Evolutionary conservation across 2,888 invertebrate genomes (phyloP), one percentile per base, ranked within the genome.

Genomic region (Trisateles emortualis): DNA sequence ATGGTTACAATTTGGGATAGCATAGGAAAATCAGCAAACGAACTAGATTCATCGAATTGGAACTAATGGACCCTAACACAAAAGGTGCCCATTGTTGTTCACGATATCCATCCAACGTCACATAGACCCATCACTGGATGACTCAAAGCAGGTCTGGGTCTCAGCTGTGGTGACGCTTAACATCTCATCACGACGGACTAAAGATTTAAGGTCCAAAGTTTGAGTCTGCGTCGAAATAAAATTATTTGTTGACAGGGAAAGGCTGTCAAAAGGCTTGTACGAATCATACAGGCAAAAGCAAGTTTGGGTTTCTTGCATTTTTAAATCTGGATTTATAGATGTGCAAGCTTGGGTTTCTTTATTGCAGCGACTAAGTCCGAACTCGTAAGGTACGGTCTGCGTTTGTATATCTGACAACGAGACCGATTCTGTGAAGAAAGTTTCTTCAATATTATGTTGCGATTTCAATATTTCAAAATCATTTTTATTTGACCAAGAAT

Each of bases 281-380:
- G 86, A 83, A 0, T 89, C 88, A 13, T 77, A 83, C 0, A 81
- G 59, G 48, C 91, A 91, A 1, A 81, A 59, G 16, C 91, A 92
- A 0, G 92, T 92, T 9, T 92, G 92, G 0, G 92, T 91, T 10
- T 90, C 90, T 32, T 92, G 91, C 0, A 90, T 86, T 32, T 84
- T 89, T 10, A 86, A 64, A 58, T 90, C 88, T 0, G 87, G 84
- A 0, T 84, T 82, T 6, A 85, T 82, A 0, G 84, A 85, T 0
- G 84, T 68, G 8, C 51, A 54, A 0, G 43, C 57, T 4, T 71
- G 72, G 0, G 90, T 92, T 13, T 88, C 85, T 22, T 90, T 92
- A 17, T 90, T 73, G 0, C 81, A 86, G 0, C 83, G 68, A 30
- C 81, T 85, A 4, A 86, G 49, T 0, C 84, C 88, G 32, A 90